Percentiles rank a stretch among this genome's conserved stretches.
These are phyloP conservation scores for Clangula hyemalis DNA, from an alignment of 2,797 vertebrate species.

Conservation along the genomic window DNA sequence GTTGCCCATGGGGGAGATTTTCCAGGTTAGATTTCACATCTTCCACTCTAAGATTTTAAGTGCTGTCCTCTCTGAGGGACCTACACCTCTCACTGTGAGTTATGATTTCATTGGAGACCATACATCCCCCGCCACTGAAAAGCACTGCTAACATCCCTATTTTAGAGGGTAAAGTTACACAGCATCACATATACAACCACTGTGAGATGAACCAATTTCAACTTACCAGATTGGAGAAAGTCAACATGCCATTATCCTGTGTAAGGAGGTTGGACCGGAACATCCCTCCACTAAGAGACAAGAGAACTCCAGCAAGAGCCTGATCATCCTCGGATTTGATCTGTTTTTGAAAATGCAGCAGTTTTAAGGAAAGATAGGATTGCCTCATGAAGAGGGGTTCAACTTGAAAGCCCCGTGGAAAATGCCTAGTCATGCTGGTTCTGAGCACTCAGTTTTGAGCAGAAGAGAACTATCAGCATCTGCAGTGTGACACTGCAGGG, in stretches of 20 bases:
- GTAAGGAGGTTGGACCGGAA: slow-evolving; percentile 97
- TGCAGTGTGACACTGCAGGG: neutral
- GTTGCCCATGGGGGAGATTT: neutral
- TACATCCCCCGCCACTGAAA: neutral
- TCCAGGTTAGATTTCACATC: neutral
- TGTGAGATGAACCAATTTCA: neutral
- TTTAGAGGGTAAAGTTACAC: neutral
- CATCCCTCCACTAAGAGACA: slow-evolving; percentile 94
- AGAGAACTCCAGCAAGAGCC: slow-evolving; percentile 93
- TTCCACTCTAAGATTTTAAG: neutral
- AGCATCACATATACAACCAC: rapidly evolving
- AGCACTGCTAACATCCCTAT: neutral
- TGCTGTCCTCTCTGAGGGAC: neutral
- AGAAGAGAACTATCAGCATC: neutral
- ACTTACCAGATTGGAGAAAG: slow-evolving; percentile 94
- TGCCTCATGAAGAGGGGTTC: neutral
- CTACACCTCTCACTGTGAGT: neutral
- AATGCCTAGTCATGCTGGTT: neutral
- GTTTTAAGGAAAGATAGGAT: neutral
- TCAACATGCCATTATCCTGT: slow-evolving; percentile 93
- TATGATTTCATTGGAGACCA: neutral
- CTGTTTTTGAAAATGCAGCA: slow-evolving; percentile 68
- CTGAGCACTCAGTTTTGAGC: neutral
- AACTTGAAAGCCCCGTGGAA: neutral
- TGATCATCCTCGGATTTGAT: slow-evolving; percentile 92